Conservation (phyloP, 2,888 invertebrate species). For the Heliconius aoede region DNA sequence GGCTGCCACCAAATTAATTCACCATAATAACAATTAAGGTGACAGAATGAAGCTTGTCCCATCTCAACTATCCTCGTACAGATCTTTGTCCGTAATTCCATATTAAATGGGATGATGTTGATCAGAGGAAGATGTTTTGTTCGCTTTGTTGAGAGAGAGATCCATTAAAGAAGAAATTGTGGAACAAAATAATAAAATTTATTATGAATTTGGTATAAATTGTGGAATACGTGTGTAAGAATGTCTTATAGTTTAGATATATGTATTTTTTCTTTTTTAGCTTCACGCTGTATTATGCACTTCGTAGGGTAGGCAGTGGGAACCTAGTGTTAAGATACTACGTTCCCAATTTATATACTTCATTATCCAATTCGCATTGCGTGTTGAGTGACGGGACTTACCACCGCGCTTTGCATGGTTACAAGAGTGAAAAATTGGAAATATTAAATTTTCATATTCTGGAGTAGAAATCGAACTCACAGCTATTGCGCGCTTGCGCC, state of each 20-base stretch:
- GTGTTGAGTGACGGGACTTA: too few relatives aligned
- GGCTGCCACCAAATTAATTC: constrained; percentile 51
- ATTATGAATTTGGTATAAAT: constrained; percentile 8
- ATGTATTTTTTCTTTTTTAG: neutral
- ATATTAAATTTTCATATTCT: neutral
- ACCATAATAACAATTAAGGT: constrained; percentile 58
- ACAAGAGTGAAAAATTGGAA: neutral
- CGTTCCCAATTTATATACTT: too few relatives aligned
- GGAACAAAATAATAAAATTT: constrained; percentile 27
- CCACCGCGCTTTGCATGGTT: neutral
- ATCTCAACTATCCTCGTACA: constrained; percentile 43
- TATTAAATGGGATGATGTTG: constrained; percentile 49
- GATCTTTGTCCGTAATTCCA: constrained; percentile 48
- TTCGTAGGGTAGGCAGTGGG: neutral
- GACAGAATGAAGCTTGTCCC: constrained; percentile 48
- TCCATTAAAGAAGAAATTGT: constrained; percentile 14
- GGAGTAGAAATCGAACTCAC: neutral
- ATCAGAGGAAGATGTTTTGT: constrained; percentile 45
- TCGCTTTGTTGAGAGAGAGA: constrained; percentile 39
- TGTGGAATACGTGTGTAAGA: neutral
- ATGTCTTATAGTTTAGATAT: constrained; percentile 6
- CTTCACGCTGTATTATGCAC: neutral
- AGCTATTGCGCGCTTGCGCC: neutral
- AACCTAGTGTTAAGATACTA: neutral
- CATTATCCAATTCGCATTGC: too few relatives aligned